Percentiles rank a stretch among this genome's conserved stretches.
Conservation (phyloP, 30 jellyfish, hydroid and myxozoan species). For the Morbakka virulenta region DNA sequence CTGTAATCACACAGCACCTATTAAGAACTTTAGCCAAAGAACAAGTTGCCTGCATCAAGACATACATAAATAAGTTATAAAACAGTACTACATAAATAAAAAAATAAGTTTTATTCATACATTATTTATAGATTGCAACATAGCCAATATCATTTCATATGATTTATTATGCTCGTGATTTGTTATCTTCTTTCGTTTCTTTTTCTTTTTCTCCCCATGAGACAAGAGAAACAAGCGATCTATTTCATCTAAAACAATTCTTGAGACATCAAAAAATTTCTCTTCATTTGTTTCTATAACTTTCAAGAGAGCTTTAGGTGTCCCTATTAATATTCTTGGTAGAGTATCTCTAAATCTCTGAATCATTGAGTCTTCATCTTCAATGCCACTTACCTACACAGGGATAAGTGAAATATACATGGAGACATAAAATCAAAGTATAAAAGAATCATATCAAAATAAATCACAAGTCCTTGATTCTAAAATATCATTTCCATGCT, state of each 20-base stretch:
- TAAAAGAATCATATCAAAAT: no score
- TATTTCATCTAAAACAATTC: conserved; percentile 80
- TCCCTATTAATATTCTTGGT: conserved; percentile 72
- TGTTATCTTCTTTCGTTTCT: conserved; percentile 47
- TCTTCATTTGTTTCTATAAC: conserved; percentile 57
- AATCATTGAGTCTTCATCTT: conserved; percentile 46
- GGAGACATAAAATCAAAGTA: no score
- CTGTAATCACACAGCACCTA: no score
- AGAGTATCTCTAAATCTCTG: conserved; percentile 50
- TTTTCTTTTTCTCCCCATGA: conserved; percentile 5
- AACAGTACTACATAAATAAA: no score
- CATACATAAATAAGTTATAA: no score
- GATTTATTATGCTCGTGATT: no score
- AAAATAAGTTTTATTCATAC: conserved; percentile 8
- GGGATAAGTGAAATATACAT: no score
- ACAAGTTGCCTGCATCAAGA: no score
- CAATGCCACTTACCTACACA: conserved; percentile 62
- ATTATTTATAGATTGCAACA: conserved; percentile 47
- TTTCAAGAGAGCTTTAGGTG: conserved; percentile 72
- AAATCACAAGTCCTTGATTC: no score
- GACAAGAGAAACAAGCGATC: conserved; percentile 81
- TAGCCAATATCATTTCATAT: conserved; percentile 51
- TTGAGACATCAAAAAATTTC: conserved; percentile 56
- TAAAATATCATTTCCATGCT: no score
- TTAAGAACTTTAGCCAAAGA: no score